These are phyloP conservation scores for Phytoseiulus persimilis DNA, from an alignment of 2,888 invertebrate genomes.

Conservation along the genomic window DNA sequence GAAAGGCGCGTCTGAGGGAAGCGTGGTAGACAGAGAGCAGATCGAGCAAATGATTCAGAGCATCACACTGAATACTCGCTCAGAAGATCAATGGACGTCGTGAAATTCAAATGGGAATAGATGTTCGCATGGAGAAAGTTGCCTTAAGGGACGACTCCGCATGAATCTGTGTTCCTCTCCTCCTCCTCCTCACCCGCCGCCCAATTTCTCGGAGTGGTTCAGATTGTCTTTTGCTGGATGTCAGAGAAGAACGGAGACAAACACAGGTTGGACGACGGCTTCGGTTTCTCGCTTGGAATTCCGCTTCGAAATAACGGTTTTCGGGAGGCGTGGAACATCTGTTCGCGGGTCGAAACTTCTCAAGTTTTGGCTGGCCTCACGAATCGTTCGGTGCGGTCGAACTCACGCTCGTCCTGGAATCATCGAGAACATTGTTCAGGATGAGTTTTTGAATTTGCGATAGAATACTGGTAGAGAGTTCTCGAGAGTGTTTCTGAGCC, in stretches of 20 bases:
- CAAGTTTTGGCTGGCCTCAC: no score
- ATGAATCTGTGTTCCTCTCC: background rate
- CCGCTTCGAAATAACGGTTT: no score
- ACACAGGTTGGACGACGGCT: background rate
- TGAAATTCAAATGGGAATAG: conserved; percentile 5
- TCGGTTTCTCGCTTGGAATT: background rate
- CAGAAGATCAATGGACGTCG: background rate
- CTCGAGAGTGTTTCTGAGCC: no score
- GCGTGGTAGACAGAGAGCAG: background rate
- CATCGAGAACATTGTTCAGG: no score
- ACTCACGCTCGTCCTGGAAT: no score
- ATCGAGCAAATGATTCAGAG: background rate
- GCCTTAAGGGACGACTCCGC: background rate
- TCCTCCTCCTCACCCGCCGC: background rate
- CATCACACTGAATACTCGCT: background rate
- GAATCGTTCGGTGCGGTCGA: no score
- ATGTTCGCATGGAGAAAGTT: background rate
- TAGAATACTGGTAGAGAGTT: no score
- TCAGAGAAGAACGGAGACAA: background rate
- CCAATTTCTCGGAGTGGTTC: background rate
- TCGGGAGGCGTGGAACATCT: no score
- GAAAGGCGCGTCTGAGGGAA: background rate
- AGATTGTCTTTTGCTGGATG: background rate
- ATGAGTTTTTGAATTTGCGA: no score
- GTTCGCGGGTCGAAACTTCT: no score